A percentile compares a stretch with the other conserved stretches of the same genome.
Evolutionary conservation across 2,888 invertebrate genomes (phyloP).

Genomic region (Metacarcinus magister): DNA sequence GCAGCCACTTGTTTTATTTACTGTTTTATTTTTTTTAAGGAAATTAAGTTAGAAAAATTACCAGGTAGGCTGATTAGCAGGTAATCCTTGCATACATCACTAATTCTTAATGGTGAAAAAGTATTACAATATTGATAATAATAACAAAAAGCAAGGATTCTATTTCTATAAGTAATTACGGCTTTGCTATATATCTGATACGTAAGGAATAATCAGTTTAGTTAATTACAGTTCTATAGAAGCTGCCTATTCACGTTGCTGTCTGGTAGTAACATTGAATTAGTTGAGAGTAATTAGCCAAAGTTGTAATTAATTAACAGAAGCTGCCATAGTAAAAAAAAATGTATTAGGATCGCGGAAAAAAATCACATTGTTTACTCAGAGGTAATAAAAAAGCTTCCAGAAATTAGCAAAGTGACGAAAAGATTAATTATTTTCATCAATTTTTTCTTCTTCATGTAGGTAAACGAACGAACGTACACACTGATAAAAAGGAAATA

Average conservation of each 20-base stretch:
- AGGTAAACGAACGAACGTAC: not conserved
- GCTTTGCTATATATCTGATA: not conserved
- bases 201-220: not conserved
- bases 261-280: not conserved
- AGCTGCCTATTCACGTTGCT: not conserved
- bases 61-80: not conserved
- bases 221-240: not conserved
- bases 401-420: not conserved
- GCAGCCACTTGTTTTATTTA: not conserved
- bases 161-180: not conserved
- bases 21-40: too few species aligned
- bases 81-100: not conserved
- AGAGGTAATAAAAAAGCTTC: not conserved
- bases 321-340: not conserved
- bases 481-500: not conserved
- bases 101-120: not conserved
- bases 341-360: not conserved
- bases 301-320: constrained; percentile 19
- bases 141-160: not conserved
- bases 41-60: not conserved
- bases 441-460: not conserved
- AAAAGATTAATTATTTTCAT: not conserved
- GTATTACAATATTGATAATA: not conserved
- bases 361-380: not conserved
- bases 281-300: not conserved